Base-by-base conservation (phyloP, 1,140 invertebrate genomes). In the Tachypleus tridentatus region DNA sequence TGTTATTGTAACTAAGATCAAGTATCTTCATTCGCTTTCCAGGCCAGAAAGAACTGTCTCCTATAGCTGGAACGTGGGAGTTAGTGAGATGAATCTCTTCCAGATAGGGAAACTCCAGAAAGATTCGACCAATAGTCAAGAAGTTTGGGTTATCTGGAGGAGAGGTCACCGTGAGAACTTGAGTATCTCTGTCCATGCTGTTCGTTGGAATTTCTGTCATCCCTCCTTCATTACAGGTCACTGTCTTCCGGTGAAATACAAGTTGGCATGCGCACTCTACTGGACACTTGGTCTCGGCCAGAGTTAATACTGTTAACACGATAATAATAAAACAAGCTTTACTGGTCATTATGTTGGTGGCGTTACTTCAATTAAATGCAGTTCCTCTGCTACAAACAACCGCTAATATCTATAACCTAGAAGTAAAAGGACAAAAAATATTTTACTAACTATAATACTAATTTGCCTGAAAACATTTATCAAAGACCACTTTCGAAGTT, bases 41-140 rank as follows among this genome's bases (percentile, higher is more conserved):
- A 3, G 85, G 86, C 82, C 84, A 88, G 73, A 91, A 88, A 9
- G 87, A 86, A 71, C 86, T 82, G 64, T 83, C 81, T 0, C 88
- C 87, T 64, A 91, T 86, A 9, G 86, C 85, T 1, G 88, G 87
- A 5, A 91, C 77, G 72, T 86, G 85, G 3, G 86, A 89, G 64
- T 84, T 80, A 3, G 83, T 84, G 52, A 91, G 87, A 70, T 85
- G 84, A 4, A 91, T 76, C 74, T 88, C 85, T 74, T 86, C 82
- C 51, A 91, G 77, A 60, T 83, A 79, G 52, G 76, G 77, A 73
- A 87, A 87, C 61, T 81, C 78, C n/a, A 81, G 79, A 75, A 87
- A 87, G 51, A 87, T 82, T 49, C 87, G 82, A 3, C 87, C 86
- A 66, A 90, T 85, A 3, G 85, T 86, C 7, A 90, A 77, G 56